Percentiles rank a stretch among this genome's conserved stretches.
phyloP scores from a whole-genome alignment of 2,888 invertebrate genomes.

The Marasmarcha lunaedactyla region DNA sequence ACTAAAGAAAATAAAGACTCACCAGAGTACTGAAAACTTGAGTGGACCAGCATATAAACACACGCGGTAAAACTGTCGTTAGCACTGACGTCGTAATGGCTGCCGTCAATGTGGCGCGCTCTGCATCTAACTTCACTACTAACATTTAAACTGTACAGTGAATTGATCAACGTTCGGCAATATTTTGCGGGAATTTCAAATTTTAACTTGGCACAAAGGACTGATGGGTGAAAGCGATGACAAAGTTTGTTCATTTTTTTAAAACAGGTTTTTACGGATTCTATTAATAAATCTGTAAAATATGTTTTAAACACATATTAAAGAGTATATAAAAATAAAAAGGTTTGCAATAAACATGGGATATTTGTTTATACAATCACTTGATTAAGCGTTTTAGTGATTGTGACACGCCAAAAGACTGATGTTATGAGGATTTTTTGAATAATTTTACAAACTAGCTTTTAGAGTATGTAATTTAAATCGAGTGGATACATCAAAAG shows the following conservation, averaged over 20 bases:
- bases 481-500: too few relatives aligned
- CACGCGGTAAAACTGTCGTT: constrained; percentile 14
- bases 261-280: too few relatives aligned
- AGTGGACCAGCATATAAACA: constrained; percentile 11
- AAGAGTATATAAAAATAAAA: too few relatives aligned
- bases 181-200: constrained; percentile 11
- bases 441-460: too few relatives aligned
- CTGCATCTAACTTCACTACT: constrained; percentile 8
- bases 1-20: constrained; percentile 17
- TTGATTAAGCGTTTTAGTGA: too few relatives aligned
- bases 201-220: constrained; percentile 8
- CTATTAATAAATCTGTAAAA: too few relatives aligned
- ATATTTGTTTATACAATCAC: too few relatives aligned
- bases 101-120: constrained; percentile 8
- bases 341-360: too few relatives aligned
- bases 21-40: constrained; percentile 15
- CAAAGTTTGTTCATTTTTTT: background rate
- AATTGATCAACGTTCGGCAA: constrained; percentile 3
- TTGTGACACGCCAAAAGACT: too few relatives aligned
- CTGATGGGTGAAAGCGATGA: background rate
- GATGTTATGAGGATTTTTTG: too few relatives aligned
- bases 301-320: too few relatives aligned
- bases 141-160: background rate
- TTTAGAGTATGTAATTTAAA: too few relatives aligned
- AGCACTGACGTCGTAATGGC: background rate